Base-by-base conservation (phyloP, 2,113 vertebrate species). In the Mastomys coucha region DNA sequence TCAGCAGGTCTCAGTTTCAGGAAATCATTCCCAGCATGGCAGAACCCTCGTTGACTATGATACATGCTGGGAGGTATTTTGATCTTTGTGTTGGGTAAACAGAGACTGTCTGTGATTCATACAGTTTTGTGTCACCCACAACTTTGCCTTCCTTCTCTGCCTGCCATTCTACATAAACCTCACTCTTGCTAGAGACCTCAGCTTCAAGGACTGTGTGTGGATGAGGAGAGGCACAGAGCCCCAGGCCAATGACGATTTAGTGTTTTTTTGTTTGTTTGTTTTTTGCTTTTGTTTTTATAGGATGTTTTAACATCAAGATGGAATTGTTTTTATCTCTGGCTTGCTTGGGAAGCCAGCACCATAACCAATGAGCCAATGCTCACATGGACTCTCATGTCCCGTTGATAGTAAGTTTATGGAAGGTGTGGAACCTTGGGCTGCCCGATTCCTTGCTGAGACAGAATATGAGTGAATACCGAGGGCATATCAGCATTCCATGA, bases 1-100 rank as follows among this genome's bases (percentile, higher is more conserved):
- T 97, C 98, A 97, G 91, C 36, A 67, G 94, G 92, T 95, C 96
- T 97, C 93, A 78, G 95, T 97, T 97, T 97, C 96, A 97, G 95
- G 78, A 97, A 97, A 97, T 96, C 89, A 96, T 97, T 95, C 93
- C 96, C 75, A 96, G 91, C 65, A n/a, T 4, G 65, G 75, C 93
- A 77, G 95, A 89, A 89, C 65, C 94, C 91, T 95, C 70, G 89
- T 78, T 93, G 96, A 96, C 93, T 95, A 75, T 73, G 94, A 93
- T 7, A 65, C 45, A 85, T 10, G 78, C 78, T 58, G 60, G 39
- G 88, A 88, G 82, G 80, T 63, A 94, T 81, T 95, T 96, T 95
- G 89, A 96, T 81, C 76, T 73, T 9, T 2, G 20, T 31, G 4
- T 14, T 85, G 51, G 24, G 69, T 92, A 95, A 97, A 96, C 78